Percentiles rank a stretch among this genome's conserved stretches.
phyloP scores from a whole-genome alignment of 2,797 vertebrate genomes.

The Acrossocheilus wenchowensis region DNA sequence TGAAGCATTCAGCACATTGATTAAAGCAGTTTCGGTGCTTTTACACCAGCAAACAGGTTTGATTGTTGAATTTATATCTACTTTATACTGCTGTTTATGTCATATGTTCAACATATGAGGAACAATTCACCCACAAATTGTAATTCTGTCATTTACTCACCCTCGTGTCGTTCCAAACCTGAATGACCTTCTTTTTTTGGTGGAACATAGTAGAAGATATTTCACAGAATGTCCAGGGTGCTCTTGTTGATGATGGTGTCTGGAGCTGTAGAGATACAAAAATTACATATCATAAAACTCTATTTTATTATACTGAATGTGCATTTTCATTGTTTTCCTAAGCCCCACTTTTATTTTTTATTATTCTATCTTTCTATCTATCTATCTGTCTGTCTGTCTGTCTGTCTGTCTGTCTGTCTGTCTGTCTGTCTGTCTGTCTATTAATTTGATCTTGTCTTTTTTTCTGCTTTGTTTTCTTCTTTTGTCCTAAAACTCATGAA shows the following conservation, averaged over 20 bases:
- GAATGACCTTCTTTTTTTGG: background rate
- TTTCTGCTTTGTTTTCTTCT: background rate
- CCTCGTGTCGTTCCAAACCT: background rate
- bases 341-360: background rate
- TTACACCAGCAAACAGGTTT: constrained; percentile 41
- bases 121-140: no score
- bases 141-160: constrained; percentile 7
- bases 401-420: no score
- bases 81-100: background rate
- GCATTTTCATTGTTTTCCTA: no score
- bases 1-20: constrained; percentile 6
- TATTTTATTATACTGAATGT: background rate
- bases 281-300: background rate
- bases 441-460: no score
- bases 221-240: background rate
- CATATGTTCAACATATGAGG: background rate
- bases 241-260: background rate
- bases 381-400: no score
- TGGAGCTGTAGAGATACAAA: background rate
- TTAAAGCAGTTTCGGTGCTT: constrained; percentile 2
- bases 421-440: no score
- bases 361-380: no score
- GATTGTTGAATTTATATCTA: constrained; percentile 21
- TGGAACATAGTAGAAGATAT: background rate
- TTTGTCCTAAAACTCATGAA: background rate